phyloP scores from a whole-genome alignment of 2,113 vertebrate genomes.

The Gavia stellata region DNA sequence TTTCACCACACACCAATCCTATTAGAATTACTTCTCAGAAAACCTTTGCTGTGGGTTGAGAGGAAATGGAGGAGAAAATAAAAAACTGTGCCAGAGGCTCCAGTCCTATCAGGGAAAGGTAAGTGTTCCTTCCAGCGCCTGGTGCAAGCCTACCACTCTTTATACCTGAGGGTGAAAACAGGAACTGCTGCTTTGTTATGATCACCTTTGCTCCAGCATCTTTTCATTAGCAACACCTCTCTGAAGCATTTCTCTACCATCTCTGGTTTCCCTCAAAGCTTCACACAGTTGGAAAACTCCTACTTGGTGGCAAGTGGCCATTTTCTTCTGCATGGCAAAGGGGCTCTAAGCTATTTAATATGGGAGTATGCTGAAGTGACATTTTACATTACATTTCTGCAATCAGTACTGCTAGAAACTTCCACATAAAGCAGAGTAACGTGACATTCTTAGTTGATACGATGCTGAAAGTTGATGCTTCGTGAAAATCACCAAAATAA shows the following conservation, averaged over 20 bases:
- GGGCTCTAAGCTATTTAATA: neutral
- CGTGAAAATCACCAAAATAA: neutral
- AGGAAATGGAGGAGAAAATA: neutral
- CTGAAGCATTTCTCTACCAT: neutral
- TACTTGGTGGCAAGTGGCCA: neutral
- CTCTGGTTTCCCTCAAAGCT: neutral
- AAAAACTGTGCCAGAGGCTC: neutral
- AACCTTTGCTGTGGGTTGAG: neutral
- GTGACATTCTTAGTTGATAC: neutral
- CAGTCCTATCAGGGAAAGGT: neutral
- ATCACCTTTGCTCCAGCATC: neutral
- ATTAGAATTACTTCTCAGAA: conserved; percentile 23
- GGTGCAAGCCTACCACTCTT: neutral
- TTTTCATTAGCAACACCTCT: neutral
- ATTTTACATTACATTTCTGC: neutral
- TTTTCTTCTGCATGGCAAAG: neutral
- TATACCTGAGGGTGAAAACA: neutral
- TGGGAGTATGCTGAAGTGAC: neutral
- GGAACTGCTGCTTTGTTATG: neutral
- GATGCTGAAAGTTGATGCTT: neutral
- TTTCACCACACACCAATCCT: neutral
- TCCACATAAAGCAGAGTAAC: neutral
- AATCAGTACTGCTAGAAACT: neutral
- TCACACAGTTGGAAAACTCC: neutral
- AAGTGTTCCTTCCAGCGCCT: neutral